Base-by-base conservation (phyloP, 2,888 invertebrate species). In the Parnassius orleans region DNA sequence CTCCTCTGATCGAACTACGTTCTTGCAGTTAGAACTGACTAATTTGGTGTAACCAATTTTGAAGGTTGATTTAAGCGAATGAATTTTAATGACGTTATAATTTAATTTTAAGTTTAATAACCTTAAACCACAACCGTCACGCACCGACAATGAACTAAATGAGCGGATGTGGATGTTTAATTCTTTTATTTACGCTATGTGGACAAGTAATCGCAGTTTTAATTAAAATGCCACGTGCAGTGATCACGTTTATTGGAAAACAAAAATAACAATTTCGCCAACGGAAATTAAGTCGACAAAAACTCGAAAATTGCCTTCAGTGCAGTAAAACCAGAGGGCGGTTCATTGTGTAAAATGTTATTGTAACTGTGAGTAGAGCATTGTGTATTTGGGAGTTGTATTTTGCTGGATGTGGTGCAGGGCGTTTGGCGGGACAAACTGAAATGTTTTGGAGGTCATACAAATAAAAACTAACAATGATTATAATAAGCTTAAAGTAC, bases 201-300 rank as follows among this genome's bases (percentile, higher is more conserved):
- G n/a, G 7, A n/a, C 12, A 46, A 1, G 46, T 46, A 46, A 46
- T 10, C 46, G n/a, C 46, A 53, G 52, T 43, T 53, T 53, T 53
- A 53, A 53, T 53, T 53, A 46, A 53, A 53, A 53, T 9, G 14
- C 53, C 14, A 15, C 33, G 10, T n/a, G 46, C 52, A 53, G n/a
- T 33, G 52, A 53, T 53, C 24, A 41, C 46, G 12, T 33, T 53
- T 15, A 43, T 53, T 9, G 53, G 11, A 11, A 43, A 53, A 53
- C 53, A 42, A 53, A 53, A 53, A 53, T 53, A 42, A n/a, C 41
- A 53, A 53, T 53, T 53, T 53, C 53, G 43, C 46, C 7, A 7
- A 33, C 7, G 33, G 33, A 33, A 33, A 33, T 33, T 33, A 5
- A 33, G 33, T 33, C 33, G 33, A 1, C 33, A 5, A 33, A 33